Evolutionary conservation across 2,797 vertebrate species (phyloP).

Genomic region (Linurgus olivaceus): DNA sequence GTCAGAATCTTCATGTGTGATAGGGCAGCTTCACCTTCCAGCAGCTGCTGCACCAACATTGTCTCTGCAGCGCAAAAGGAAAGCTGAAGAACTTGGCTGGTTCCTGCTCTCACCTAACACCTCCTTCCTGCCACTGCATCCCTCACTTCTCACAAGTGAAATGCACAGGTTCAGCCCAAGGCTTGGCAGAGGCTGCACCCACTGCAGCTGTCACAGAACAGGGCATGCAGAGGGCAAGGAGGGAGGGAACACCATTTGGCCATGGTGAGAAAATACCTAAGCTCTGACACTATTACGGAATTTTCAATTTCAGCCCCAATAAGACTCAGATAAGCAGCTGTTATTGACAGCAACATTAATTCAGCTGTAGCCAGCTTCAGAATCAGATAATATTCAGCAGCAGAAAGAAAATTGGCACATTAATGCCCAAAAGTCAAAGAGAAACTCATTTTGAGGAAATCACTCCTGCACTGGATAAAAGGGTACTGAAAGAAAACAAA

Average conservation of each 20-base stretch:
- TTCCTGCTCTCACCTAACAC: neutral
- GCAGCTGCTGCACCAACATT: neutral
- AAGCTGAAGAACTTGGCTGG: neutral
- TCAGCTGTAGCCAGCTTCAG: neutral
- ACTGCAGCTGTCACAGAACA: neutral
- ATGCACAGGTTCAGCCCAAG: neutral
- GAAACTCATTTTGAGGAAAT: neutral
- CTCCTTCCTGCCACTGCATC: neutral
- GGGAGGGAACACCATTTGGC: accelerated
- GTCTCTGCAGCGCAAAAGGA: neutral
- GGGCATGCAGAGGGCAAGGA: neutral
- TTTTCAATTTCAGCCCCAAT: slow-evolving; percentile 34
- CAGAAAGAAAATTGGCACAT: neutral
- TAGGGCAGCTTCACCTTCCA: neutral
- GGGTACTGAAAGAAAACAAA: neutral
- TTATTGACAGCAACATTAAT: slow-evolving; percentile 55
- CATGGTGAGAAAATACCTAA: neutral
- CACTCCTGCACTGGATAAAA: neutral
- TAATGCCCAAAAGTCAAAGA: neutral
- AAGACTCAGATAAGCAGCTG: slow-evolving; percentile 9
- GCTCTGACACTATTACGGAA: neutral
- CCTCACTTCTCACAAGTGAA: neutral
- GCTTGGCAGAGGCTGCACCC: neutral
- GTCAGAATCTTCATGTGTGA: neutral
- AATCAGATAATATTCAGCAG: slow-evolving; percentile 13